Conservation (phyloP, 2,797 vertebrate genomes). For the Brotula barbata region DNA sequence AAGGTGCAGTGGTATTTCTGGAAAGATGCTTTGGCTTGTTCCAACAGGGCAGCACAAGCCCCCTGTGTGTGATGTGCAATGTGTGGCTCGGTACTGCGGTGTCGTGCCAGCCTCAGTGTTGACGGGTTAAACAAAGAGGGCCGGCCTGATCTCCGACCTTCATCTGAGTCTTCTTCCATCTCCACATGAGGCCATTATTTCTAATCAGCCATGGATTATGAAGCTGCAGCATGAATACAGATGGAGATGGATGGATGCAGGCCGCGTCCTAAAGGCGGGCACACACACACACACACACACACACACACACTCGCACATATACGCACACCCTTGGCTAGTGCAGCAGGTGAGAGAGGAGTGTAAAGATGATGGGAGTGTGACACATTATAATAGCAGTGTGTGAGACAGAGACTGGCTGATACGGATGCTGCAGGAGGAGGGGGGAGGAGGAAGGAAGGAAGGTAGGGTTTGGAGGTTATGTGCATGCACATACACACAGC, state of each 20-base stretch:
- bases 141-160: slow-evolving; percentile 65
- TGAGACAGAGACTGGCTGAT: slow-evolving; percentile 50
- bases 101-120: slow-evolving; percentile 36
- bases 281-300: slow-evolving; percentile 7
- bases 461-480: slow-evolving; percentile 44
- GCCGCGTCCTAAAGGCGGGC: slow-evolving; percentile 19
- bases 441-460: slow-evolving; percentile 53
- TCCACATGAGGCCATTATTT: slow-evolving; percentile 59
- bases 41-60: slow-evolving; percentile 32
- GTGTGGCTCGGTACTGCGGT: not conserved
- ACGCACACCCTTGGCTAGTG: slow-evolving; percentile 13
- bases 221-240: slow-evolving; percentile 36
- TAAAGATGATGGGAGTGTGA: slow-evolving; percentile 43
- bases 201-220: slow-evolving; percentile 65
- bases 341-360: slow-evolving; percentile 48
- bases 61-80: slow-evolving; percentile 34
- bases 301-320: not conserved
- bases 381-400: slow-evolving; percentile 37
- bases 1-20: slow-evolving; percentile 28
- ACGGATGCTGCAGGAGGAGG: slow-evolving; percentile 50
- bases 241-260: slow-evolving; percentile 54
- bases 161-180: slow-evolving; percentile 56
- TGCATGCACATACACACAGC: slow-evolving; percentile 28
- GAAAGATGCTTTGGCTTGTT: slow-evolving; percentile 11
- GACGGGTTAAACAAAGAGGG: slow-evolving; percentile 62